These are phyloP conservation scores for Drosophila ambigua DNA, from an alignment of 1,140 invertebrate genomes.

Conservation along the genomic window DNA sequence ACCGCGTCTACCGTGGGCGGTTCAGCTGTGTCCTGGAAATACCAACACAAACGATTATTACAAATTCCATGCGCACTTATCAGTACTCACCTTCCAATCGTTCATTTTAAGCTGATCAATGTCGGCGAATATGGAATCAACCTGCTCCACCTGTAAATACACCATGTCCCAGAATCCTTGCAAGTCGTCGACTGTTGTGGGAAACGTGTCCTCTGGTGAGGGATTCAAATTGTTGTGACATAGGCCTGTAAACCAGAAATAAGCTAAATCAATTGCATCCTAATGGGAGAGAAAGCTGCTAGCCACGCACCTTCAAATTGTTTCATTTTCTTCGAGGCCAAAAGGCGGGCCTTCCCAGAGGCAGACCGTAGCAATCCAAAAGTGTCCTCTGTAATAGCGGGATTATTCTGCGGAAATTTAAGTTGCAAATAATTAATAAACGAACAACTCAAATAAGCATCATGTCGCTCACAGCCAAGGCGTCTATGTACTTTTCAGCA, in stretches of 20 bases:
- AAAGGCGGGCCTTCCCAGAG: constrained; percentile 94
- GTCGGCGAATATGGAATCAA: constrained; percentile 91
- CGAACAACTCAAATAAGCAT: neutral
- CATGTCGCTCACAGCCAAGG: constrained; percentile 83
- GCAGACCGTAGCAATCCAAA: constrained; percentile 93
- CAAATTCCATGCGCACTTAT: neutral
- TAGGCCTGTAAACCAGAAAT: constrained; percentile 82
- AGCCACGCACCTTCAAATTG: constrained; percentile 91
- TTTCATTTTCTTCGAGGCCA: constrained; percentile 96
- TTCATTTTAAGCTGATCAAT: constrained; percentile 89
- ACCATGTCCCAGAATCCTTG: constrained; percentile 99
- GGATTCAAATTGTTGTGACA: constrained; percentile 88
- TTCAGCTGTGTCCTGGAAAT: constrained; percentile 31
- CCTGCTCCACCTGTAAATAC: constrained; percentile 92
- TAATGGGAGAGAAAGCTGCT: neutral
- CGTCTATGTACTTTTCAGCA: constrained; percentile 88
- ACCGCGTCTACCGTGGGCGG: constrained; percentile 6
- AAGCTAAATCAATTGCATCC: neutral
- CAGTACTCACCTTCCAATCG: constrained; percentile 86
- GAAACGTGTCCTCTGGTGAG: constrained; percentile 91
- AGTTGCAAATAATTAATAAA: neutral
- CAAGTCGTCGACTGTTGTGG: constrained; percentile 93
- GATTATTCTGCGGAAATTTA: constrained; percentile 56
- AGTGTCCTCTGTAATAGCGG: constrained; percentile 89
- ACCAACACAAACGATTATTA: neutral